Evolutionary conservation across 2,888 invertebrate species (phyloP).

Genomic region (Epsilonema sp.): DNA sequence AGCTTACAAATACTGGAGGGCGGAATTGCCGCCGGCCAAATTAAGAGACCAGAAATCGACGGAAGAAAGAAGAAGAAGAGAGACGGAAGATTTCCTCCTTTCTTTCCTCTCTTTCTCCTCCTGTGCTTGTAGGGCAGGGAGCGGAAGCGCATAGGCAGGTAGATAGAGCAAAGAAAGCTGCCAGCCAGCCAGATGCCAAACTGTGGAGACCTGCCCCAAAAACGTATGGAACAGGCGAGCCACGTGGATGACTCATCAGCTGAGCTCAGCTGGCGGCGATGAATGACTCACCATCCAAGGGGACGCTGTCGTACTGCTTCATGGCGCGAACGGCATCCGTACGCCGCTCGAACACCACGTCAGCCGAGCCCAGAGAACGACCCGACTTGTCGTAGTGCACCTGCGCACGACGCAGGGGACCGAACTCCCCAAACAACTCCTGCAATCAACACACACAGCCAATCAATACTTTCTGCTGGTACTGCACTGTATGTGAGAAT

Average conservation of each 20-base stretch:
- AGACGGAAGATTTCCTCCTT: no score
- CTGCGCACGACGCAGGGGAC: slow-evolving; percentile 71
- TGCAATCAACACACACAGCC: slow-evolving; percentile 19
- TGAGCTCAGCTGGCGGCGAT: slow-evolving; percentile 9
- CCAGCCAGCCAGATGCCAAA: no score
- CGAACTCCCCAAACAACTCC: slow-evolving; percentile 92
- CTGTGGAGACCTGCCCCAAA: no score
- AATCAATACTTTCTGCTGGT: background rate
- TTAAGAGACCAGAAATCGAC: no score
- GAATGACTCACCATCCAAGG: slow-evolving; percentile 74
- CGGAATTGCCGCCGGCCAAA: no score
- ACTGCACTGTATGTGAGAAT: background rate
- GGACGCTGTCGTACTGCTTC: slow-evolving; percentile 93
- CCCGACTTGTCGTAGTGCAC: slow-evolving; percentile 95
- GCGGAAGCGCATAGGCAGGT: no score
- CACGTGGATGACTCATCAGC: background rate
- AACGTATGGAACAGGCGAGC: no score
- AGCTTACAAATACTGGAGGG: no score
- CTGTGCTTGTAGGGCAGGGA: no score
- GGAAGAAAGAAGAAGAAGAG: no score
- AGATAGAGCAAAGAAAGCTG: no score
- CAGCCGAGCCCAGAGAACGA: slow-evolving; percentile 82
- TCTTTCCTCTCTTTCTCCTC: no score
- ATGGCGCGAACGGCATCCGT: slow-evolving; percentile 69
- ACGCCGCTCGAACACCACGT: slow-evolving; percentile 78